Evolutionary conservation across 2,888 invertebrate genomes (phyloP).

Genomic region (Zygogramma bicolorata): DNA sequence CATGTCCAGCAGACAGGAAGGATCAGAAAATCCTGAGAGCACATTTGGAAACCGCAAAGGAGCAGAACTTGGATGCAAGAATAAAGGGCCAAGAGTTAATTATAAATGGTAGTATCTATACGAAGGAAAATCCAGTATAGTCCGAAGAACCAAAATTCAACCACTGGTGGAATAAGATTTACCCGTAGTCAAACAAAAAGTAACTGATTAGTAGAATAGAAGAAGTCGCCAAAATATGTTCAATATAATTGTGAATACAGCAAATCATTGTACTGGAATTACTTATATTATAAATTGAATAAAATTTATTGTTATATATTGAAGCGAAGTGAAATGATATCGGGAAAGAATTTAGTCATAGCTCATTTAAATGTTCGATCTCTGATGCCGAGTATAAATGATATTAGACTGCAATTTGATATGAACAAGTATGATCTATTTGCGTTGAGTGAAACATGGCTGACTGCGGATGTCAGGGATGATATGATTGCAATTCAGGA

Average conservation of each 20-base stretch:
- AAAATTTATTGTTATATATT: background rate
- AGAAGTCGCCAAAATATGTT: background rate
- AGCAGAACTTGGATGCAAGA: slow-evolving; percentile 4
- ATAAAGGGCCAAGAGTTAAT: too few species aligned
- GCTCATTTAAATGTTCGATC: slow-evolving; percentile 1
- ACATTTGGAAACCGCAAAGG: background rate
- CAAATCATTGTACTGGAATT: too few species aligned
- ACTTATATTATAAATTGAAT: too few species aligned
- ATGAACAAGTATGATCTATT: background rate
- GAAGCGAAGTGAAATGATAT: background rate
- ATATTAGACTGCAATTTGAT: background rate
- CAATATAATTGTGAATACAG: too few species aligned
- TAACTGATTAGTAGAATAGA: background rate
- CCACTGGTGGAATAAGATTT: background rate
- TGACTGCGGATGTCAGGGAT: background rate
- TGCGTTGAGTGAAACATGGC: slow-evolving; percentile 8
- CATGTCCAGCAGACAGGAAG: too few species aligned
- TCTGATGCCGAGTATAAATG: slow-evolving; percentile 1
- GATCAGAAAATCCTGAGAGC: slow-evolving; percentile 1
- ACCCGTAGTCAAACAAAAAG: too few species aligned
- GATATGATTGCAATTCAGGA: slow-evolving; percentile 3
- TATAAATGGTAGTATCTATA: background rate
- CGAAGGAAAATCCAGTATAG: background rate
- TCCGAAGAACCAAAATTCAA: background rate
- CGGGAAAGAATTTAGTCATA: background rate